Conservation (phyloP, 2,797 vertebrate genomes). For the Gymnopithys bicolor region DNA sequence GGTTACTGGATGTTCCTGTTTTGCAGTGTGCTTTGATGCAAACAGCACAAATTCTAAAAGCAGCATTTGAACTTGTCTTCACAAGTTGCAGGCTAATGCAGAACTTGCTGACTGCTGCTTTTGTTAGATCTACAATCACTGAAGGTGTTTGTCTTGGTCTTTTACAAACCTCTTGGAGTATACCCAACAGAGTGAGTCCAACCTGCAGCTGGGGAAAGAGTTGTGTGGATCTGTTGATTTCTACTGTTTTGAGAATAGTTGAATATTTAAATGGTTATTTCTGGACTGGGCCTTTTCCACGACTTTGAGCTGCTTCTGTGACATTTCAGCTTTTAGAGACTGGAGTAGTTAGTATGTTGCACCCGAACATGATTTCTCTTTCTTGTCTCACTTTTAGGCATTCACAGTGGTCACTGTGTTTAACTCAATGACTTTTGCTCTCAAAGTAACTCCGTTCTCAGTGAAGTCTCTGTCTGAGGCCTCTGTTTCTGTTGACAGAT, state of each 20-base stretch:
- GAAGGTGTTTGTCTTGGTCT: background rate
- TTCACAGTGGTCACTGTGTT: constrained; percentile 96
- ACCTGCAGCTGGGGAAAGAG: background rate
- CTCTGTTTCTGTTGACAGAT: constrained; percentile 89
- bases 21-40: background rate
- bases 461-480: constrained; percentile 93
- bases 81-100: background rate
- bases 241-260: background rate
- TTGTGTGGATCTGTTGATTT: background rate
- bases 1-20: background rate
- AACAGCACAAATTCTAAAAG: background rate
- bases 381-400: constrained; percentile 78
- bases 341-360: background rate
- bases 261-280: background rate
- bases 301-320: background rate
- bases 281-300: background rate
- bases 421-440: constrained; percentile 94
- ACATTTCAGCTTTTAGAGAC: background rate
- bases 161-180: background rate
- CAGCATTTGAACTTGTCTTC: background rate
- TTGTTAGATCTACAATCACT: background rate
- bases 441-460: constrained; percentile 94
- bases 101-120: background rate
- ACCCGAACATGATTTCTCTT: background rate
- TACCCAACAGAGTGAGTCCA: too few relatives aligned